phyloP scores from a whole-genome alignment of 2,888 invertebrate species.

The Muscina levida region DNA sequence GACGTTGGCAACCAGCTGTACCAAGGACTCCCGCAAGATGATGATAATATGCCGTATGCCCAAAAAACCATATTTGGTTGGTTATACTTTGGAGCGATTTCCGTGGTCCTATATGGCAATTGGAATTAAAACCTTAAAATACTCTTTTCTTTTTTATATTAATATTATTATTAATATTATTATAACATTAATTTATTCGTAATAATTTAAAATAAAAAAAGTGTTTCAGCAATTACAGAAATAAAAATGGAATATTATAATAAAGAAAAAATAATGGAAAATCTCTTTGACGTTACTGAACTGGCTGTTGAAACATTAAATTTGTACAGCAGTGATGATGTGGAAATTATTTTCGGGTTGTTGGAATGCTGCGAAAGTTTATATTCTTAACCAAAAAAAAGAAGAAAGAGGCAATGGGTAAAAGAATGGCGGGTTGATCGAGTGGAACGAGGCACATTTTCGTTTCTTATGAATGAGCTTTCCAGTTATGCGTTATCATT shows the following conservation, averaged over 20 bases:
- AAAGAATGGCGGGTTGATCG: slow-evolving; percentile 1
- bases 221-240: too few relatives aligned
- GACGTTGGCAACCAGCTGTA: background rate
- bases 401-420: slow-evolving; percentile 1
- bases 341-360: background rate
- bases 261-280: background rate
- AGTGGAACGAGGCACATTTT: slow-evolving; percentile 12
- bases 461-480: slow-evolving; percentile 1
- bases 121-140: too few relatives aligned
- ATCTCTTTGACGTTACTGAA: background rate
- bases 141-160: too few relatives aligned
- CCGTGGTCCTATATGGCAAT: too few relatives aligned
- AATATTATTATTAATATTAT: too few relatives aligned
- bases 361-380: background rate
- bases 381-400: background rate
- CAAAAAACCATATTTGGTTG: background rate
- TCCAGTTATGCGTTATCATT: background rate
- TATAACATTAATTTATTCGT: too few relatives aligned
- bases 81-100: background rate
- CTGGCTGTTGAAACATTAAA: background rate
- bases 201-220: too few relatives aligned
- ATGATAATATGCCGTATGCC: background rate
- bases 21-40: background rate
- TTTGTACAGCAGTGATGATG: background rate
- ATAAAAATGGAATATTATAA: too few relatives aligned